Base-by-base conservation (phyloP, 1,140 invertebrate species). In the Odontomachus brunneus region DNA sequence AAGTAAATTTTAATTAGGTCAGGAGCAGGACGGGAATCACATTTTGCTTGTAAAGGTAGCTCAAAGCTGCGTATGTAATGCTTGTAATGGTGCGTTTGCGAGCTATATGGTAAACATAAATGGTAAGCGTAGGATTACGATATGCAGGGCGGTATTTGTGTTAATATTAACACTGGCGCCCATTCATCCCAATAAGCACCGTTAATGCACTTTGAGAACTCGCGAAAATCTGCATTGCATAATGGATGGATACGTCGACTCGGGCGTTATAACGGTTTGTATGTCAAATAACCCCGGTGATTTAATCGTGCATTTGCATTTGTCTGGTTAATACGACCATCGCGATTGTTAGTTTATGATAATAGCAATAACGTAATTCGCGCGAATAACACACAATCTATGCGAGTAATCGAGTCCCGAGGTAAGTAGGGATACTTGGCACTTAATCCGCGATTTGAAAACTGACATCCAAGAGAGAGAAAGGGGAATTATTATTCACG, bases 151-250 rank as follows among this genome's bases (percentile, higher is more conserved):
- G 17, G 38, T 80, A 80, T 80, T 80, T 80, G 69, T 38, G 65
- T 65, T 80, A 67, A 80, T 80, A 80, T 80, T 80, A 80, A 80
- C 75, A 69, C 51, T 80, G 44, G 65, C 53, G 24, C 24, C 38
- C 75, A 80, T 80, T 80, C 75, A 80, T 71, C 65, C 75, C 75
- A 80, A 80, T 80, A 80, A 80, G 75, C 75, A 53, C 33, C 17
- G 75, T 69, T 80, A 71, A 80, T 80, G 51, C 75, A 80, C 65
- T 80, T 80, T 80, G 75, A 80, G 75, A 44, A 80, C 75, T 80
- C 38, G 75, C 51, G 75, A 80, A 80, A 80, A 80, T 80, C 75
- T 80, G 75, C 22, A 22, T 65, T 80, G 33, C 33, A 80, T 80
- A 80, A 80, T 80, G 22, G 75, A 80, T 71, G 33, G 53, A 80